Base-by-base conservation (phyloP, 1,140 invertebrate species). In the Trigoniulus corallinus region DNA sequence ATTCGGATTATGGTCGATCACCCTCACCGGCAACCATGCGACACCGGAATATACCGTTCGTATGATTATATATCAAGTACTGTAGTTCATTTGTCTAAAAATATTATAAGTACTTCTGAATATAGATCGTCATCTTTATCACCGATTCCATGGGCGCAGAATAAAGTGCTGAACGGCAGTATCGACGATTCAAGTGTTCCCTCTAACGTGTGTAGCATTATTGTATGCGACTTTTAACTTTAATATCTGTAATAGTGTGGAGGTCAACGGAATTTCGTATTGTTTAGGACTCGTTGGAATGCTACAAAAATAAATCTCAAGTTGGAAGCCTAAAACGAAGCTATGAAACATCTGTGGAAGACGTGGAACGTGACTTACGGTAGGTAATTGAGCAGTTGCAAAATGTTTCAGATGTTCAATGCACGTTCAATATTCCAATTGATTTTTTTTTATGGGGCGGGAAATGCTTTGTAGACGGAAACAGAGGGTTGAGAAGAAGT, bases 401-500 rank as follows among this genome's bases (percentile, higher is more conserved):
- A 7, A 18, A 21, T 7, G 18, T 4, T 44, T 44, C 4, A 44
- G 12, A 44, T 44, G 42, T 44, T 20, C 7, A 44, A 7, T 44
- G 42, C 18, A 20, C 42, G 21, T 44, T 4, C 18, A 44, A 44
- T 24, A 4, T 44, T 44, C 21, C 4, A 7, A 24, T 44, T 39
- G 18, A 39, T 44, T 34, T 34, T 34, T 34, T 34, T 7, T 7
- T 66, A 67, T 10, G 66, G 65, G 1, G 79, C 81, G 62, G 71
- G 81, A 7, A 81, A 81, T 53, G 80, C 15, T 7, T 7, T 7
- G 82, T 50, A 73, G 85, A 42, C 72, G 86, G 15, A 85, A 84
- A 61, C 81, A 78, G 56, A 72, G 86, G 18, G 84, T 92, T 1
- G 86, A 89, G 56, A 79, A 84, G 34, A 85, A 88, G 59, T 68